Evolutionary conservation across 2,797 vertebrate species (phyloP).

Genomic region (Poeciliopsis paucimaculata): DNA sequence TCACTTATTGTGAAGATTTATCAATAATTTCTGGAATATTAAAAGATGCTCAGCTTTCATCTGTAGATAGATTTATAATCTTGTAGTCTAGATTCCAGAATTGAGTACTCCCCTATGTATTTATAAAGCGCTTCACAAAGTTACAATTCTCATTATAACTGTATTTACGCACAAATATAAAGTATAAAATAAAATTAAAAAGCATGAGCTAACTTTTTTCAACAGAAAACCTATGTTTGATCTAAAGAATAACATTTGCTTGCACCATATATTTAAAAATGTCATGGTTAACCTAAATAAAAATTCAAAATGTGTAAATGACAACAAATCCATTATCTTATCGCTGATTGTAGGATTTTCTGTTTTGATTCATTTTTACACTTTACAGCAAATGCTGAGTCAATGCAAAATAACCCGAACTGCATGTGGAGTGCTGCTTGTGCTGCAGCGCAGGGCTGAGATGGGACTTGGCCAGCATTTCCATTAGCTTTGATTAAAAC

Average conservation of each 20-base stretch:
- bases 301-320: neutral
- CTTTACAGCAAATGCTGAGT: constrained; percentile 29
- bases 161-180: too few relatives aligned
- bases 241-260: neutral
- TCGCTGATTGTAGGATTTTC: constrained; percentile 23
- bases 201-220: neutral
- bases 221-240: neutral
- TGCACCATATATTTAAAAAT: neutral
- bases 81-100: too few relatives aligned
- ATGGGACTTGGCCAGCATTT: constrained; percentile 84
- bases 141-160: too few relatives aligned
- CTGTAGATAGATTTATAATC: too few relatives aligned
- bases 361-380: neutral
- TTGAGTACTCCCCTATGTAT: too few relatives aligned
- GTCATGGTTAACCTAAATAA: neutral
- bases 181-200: too few relatives aligned
- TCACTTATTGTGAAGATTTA: too few relatives aligned
- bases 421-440: constrained; percentile 20
- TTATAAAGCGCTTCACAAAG: too few relatives aligned
- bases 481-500: constrained; percentile 91
- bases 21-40: too few relatives aligned
- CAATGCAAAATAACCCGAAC: constrained; percentile 6
- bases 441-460: constrained; percentile 32
- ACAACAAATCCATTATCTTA: neutral
- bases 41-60: too few relatives aligned